Conservation (phyloP, 64 coral and sea anemone species). For the Pocillopora verrucosa region DNA sequence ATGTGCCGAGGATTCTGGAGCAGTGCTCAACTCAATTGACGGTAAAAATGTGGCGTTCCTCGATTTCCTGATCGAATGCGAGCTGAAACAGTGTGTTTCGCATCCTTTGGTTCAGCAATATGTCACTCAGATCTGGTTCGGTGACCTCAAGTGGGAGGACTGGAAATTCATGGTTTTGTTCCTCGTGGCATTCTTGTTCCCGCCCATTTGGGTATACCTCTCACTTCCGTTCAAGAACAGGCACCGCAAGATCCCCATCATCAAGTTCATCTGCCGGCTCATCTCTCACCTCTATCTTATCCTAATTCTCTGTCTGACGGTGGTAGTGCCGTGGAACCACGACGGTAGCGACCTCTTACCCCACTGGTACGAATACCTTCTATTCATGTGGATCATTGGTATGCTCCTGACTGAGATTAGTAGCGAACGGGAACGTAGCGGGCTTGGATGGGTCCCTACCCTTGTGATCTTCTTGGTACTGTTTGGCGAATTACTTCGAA, state of each 20-base stretch:
- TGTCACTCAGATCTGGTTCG: slow-evolving; percentile 90
- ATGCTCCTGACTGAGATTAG: slow-evolving; percentile 80
- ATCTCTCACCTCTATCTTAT: slow-evolving; percentile 91
- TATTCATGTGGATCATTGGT: slow-evolving; percentile 82
- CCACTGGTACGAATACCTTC: slow-evolving; percentile 81
- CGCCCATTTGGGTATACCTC: slow-evolving; percentile 88
- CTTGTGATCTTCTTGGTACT: slow-evolving; percentile 58
- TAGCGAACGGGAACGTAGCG: slow-evolving; percentile 63
- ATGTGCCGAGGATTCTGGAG: slow-evolving; percentile 73
- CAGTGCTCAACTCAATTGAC: slow-evolving; percentile 81
- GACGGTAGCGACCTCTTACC: slow-evolving; percentile 53
- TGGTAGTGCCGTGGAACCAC: slow-evolving; percentile 88
- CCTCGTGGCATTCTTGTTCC: slow-evolving; percentile 66
- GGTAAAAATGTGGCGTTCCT: slow-evolving; percentile 85
- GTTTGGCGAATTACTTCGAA: slow-evolving; percentile 25
- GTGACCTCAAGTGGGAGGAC: slow-evolving; percentile 71
- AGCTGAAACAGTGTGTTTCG: slow-evolving; percentile 87
- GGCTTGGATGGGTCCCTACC: slow-evolving; percentile 73
- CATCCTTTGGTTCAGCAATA: slow-evolving; percentile 84
- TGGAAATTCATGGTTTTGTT: slow-evolving; percentile 91
- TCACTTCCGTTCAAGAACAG: slow-evolving; percentile 85
- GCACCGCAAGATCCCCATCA: slow-evolving; percentile 85
- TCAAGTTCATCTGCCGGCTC: slow-evolving; percentile 95
- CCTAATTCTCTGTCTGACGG: slow-evolving; percentile 65
- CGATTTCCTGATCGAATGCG: slow-evolving; percentile 89